Base-by-base conservation (phyloP, 2,797 vertebrate species). In the Erithacus rubecula region DNA sequence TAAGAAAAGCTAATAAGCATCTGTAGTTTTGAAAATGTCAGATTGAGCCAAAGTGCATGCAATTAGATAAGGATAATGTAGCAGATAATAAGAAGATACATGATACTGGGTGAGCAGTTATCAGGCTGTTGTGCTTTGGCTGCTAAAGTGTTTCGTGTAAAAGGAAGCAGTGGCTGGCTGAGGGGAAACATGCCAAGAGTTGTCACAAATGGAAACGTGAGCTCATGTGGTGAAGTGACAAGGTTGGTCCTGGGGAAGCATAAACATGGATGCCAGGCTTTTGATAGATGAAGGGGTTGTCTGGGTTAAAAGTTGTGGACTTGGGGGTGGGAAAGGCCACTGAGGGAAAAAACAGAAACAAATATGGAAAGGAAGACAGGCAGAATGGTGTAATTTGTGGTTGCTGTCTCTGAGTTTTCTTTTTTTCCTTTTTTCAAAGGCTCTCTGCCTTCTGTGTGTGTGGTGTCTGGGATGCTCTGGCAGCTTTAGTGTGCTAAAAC, bases 61-160 rank as follows among this genome's bases (percentile, higher is more conserved):
- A 94, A 44, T 95, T 92, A 96, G 87, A 93, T 95, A 94, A 93
- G 91, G 93, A 95, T 89, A 93, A 95, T 72, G 70, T 86, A 65
- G 71, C 64, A 76, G 87, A 88, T 90, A 79, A 87, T 87, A 71
- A 93, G 92, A 56, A 94, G 94, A 72, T 75, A 39, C 44, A 19
- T 62, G 46, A 51, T 47, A 11, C 3, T 82, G 79, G 83, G 43
- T 34, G 23, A 77, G 44, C 43, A 43, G 83, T 87, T 92, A 76
- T 65, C 93, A 90, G 89, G 58, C 82, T 89, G 6, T 80, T 58
- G 84, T 78, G 26, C 71, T 95, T 91, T 91, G 83, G 84, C 83
- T 77, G 76, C 47, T 93, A 5, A 88, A 77, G 58, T 51, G n/a
- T 79, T 69, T 11, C 5, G 7, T 53, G 46, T 24, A 15, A 80